Evolutionary conservation across 2,797 vertebrate genomes (phyloP).

Genomic region (Sebastes nivosus): DNA sequence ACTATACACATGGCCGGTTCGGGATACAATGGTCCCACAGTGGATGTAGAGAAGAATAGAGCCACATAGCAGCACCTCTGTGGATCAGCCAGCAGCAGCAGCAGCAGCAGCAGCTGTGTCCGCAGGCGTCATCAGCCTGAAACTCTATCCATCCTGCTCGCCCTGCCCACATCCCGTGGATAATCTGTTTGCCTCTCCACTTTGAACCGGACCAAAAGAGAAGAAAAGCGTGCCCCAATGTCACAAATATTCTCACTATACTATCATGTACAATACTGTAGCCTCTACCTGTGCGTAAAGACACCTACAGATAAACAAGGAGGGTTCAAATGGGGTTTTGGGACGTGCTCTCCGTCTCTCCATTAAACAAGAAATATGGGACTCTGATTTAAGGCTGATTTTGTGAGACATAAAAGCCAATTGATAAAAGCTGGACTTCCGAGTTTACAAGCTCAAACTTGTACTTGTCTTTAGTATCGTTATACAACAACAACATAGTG

Average conservation of each 20-base stretch:
- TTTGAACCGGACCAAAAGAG: slow-evolving; percentile 40
- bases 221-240: slow-evolving; percentile 3
- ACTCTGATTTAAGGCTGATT: background rate
- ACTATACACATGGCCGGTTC: background rate
- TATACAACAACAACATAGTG: background rate
- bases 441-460: background rate
- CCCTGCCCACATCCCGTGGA: slow-evolving; percentile 78
- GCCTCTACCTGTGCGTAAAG: background rate
- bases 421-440: background rate
- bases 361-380: background rate
- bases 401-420: background rate
- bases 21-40: slow-evolving; percentile 1
- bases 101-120: slow-evolving; percentile 58
- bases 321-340: background rate
- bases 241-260: background rate
- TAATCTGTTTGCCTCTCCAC: slow-evolving; percentile 50
- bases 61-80: slow-evolving; percentile 11
- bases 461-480: background rate
- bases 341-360: background rate
- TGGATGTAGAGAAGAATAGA: slow-evolving; percentile 3
- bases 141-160: slow-evolving; percentile 74
- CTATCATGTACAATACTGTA: background rate
- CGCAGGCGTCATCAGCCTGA: slow-evolving; percentile 73
- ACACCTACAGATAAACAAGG: background rate
- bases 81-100: slow-evolving; percentile 57